Base-by-base conservation (phyloP, 2,113 vertebrate species). In the Takifugu flavidus region DNA sequence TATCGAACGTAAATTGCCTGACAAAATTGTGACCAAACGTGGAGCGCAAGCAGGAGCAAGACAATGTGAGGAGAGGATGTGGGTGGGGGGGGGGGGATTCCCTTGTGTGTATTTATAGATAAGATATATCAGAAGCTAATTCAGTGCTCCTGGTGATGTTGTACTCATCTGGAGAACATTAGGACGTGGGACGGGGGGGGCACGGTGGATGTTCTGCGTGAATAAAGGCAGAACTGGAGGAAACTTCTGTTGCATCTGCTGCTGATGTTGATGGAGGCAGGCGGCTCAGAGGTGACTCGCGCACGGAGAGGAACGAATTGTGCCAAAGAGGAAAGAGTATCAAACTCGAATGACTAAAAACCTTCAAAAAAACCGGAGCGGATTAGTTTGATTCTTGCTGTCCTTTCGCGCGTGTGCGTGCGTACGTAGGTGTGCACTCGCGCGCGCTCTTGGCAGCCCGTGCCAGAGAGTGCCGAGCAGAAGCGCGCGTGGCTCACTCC, bases 61-160 rank as follows among this genome's bases (percentile, higher is more conserved):
- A 42, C 31, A 6, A 72, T 39, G 34, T 45, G 44, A 45, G 69
- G 20, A 26, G 59, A 75, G 50, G 39, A 74, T 64, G 28, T 59
- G 55, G 49, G 25, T 1, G 63, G 60, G 69, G 27, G 15, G 69
- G 27, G 15, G 13, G 27, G 34, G 34, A 39, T 39, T 39, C 34
- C 34, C 11, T 6, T 10, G 7, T 11, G 77, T 82, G 78, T 87
- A 88, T 88, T 88, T 87, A 84, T 87, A 86, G 87, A 84, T 83
- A 75, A 80, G 66, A 86, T 69, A 58, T 67, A 79, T 80, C 81
- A 75, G 77, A 85, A 47, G 78, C 79, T 20, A 20, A 20, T 20
- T 20, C 77, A 56, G 47, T 65, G 70, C 82, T 72, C 59, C 72
- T 70, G 71, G 59, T 77, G 74, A 82, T 75, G 72, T 68, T 67